Base-by-base conservation (phyloP, 2,113 vertebrate species). In the Fulica atra region DNA sequence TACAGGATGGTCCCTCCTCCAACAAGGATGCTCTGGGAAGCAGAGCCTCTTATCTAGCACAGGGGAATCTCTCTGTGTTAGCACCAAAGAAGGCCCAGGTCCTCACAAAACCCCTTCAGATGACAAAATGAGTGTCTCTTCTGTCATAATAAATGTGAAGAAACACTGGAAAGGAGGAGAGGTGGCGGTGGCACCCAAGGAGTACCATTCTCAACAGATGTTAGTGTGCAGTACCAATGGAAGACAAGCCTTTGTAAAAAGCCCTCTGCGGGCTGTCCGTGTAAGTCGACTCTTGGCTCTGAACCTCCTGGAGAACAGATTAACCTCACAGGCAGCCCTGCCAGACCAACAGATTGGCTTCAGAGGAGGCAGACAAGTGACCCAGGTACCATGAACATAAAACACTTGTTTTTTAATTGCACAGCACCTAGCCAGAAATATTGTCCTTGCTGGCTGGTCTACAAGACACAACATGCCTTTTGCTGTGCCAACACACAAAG, bases 291-390 rank as follows among this genome's bases (percentile, higher is more conserved):
- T 3, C 35, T 94, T 66, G 56, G 82, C 70, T 81, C 60, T n/a
- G 68, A 73, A 44, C 64, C 40, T 79, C 65, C 59, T 31, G 17
- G 68, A 46, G 51, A 77, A 70, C 44, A 74, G 56, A 57, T 71
- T 63, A 74, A 81, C 56, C 51, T 63, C 3, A 0, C 72, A 56
- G 59, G 51, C 38, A 86, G 89, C 64, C 20, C 51, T 93, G 92
- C 95, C 96, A 97, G 79, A 18, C 54, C 0, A 2, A 78, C 95
- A 96, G 95, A 92, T 91, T 24, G 63, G 54, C 79, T 54, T 26
- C 50, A 90, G 89, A 71, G 89, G 65, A 96, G 87, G 72, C 89
- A 96, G 94, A 95, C 81, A 92, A 66, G 81, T 13, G 19, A 70
- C 90, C 42, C 82, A 86, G 93, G 91, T 20, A 96, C 11, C 54